A percentile compares a stretch with the other conserved stretches of the same genome.
These are phyloP conservation scores for Mesocentrotus franciscanus DNA, from an alignment of 53 echinoderm and acorn worm species.

Conservation along the genomic window DNA sequence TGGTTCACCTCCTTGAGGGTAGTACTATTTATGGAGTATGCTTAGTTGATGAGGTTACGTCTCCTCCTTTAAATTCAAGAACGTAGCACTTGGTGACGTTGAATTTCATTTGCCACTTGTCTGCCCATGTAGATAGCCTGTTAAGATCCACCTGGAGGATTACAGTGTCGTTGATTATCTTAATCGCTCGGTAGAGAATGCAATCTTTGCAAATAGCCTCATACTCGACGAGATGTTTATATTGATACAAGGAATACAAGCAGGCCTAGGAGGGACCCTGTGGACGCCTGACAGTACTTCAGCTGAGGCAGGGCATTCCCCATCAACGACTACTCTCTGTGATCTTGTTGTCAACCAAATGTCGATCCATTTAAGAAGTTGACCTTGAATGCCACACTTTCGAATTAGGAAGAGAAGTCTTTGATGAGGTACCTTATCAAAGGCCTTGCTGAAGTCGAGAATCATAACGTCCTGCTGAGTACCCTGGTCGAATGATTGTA, in stretches of 20 bases:
- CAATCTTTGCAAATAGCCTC: background rate
- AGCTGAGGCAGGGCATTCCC: background rate
- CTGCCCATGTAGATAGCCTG: too few species aligned
- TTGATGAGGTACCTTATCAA: background rate
- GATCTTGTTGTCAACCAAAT: background rate
- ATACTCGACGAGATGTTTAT: background rate
- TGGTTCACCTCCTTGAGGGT: too few species aligned
- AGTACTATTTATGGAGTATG: too few species aligned
- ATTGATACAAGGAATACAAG: background rate
- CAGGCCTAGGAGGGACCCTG: background rate
- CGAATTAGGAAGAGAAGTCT: conserved; percentile 2
- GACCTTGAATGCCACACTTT: background rate
- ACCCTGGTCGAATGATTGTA: too few species aligned
- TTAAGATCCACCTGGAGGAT: background rate
- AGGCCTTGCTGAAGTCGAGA: too few species aligned
- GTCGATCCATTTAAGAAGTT: background rate
- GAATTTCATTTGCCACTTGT: background rate
- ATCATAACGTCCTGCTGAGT: too few species aligned
- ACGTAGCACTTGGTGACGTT: too few species aligned
- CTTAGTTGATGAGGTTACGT: too few species aligned
- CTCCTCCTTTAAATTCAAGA: too few species aligned
- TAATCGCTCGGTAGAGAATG: background rate
- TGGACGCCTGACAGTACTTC: background rate
- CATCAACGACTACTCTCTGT: background rate
- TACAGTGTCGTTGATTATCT: background rate